phyloP scores from a whole-genome alignment of 1,140 invertebrate species.

The Adelges cooleyi region DNA sequence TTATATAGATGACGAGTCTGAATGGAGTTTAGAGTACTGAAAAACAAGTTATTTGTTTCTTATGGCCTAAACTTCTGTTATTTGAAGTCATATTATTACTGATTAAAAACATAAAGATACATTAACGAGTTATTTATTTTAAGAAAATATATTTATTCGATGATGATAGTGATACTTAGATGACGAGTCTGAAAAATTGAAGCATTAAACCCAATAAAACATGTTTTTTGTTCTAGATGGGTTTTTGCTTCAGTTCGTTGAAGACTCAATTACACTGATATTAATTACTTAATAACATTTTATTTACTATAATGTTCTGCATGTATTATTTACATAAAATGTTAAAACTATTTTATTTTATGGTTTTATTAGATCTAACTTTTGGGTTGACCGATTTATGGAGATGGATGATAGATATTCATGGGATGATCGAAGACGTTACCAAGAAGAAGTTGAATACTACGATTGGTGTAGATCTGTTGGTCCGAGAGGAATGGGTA shows the following conservation, averaged over 20 bases:
- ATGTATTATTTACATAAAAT: neutral
- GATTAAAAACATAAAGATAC: neutral
- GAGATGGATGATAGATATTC: conserved; percentile 67
- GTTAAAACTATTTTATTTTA: conserved; percentile 12
- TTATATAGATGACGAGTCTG: conserved; percentile 15
- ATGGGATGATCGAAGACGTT: conserved; percentile 74
- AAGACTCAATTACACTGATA: neutral
- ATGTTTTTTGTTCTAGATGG: too few relatives aligned
- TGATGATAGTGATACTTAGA: too few relatives aligned
- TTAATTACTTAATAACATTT: neutral
- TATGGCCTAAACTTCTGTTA: neutral
- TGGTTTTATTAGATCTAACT: neutral
- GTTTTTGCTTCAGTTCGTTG: neutral
- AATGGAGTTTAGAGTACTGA: neutral
- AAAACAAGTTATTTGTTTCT: neutral
- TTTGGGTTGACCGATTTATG: conserved; percentile 43
- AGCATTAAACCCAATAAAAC: too few relatives aligned
- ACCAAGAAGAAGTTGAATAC: conserved; percentile 69
- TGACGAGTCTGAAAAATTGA: too few relatives aligned
- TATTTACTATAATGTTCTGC: neutral
- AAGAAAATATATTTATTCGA: too few relatives aligned
- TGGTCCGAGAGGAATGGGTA: conserved; percentile 41
- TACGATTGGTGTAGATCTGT: conserved; percentile 65
- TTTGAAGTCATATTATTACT: conserved; percentile 17
- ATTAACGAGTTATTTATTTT: too few relatives aligned